Evolutionary conservation across 2,113 vertebrate genomes (phyloP).

Genomic region (Tretioscincus oriximinensis): DNA sequence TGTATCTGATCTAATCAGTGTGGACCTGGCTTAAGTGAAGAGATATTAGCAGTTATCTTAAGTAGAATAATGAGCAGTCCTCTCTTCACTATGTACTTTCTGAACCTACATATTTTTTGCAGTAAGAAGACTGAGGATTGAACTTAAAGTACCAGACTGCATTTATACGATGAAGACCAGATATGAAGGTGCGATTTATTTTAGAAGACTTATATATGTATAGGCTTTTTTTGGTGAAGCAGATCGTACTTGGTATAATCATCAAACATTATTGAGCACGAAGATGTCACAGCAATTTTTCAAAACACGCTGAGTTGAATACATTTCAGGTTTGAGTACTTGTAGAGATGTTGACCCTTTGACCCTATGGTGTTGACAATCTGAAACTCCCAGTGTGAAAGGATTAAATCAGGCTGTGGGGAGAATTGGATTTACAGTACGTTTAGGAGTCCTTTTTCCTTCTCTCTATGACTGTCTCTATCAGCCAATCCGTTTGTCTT

Average conservation of each 20-base stretch:
- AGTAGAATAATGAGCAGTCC: too few relatives aligned
- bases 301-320: background rate
- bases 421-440: constrained; percentile 2
- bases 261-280: constrained; percentile 1
- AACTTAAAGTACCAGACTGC: background rate
- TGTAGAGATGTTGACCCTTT: background rate
- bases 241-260: background rate
- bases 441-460: constrained; percentile 26
- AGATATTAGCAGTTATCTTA: too few relatives aligned
- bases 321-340: constrained; percentile 7
- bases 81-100: too few relatives aligned
- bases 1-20: too few relatives aligned
- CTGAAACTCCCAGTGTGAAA: constrained; percentile 12
- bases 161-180: background rate
- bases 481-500: background rate
- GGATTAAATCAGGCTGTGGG: constrained; percentile 17
- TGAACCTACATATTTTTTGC: too few relatives aligned
- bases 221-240: background rate
- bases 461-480: background rate
- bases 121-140: too few relatives aligned
- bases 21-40: too few relatives aligned
- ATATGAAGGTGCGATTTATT: background rate
- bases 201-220: background rate
- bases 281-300: constrained; percentile 14
- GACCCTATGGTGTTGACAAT: background rate